Evolutionary conservation across 2,888 invertebrate species (phyloP).

Genomic region (Lasioglossum vierecki): DNA sequence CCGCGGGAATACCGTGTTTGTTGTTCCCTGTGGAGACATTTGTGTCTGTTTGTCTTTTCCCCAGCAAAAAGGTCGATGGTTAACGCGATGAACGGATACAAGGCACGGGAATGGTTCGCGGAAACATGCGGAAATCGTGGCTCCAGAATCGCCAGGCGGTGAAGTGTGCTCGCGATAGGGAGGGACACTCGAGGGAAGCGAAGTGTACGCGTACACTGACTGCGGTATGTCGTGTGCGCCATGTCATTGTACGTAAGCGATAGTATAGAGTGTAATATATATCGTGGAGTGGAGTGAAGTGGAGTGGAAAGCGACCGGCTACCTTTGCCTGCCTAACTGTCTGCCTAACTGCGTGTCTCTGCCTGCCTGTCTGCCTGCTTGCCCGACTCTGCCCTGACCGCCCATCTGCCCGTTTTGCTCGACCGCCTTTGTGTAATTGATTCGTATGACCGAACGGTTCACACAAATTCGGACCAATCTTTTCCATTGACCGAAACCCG

Average conservation of each 20-base stretch:
- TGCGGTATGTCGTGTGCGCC: conserved; percentile 61
- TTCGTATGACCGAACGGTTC: conserved; percentile 85
- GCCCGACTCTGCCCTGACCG: conserved; percentile 17
- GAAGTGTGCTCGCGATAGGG: conserved; percentile 55
- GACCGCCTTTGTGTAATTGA: conserved; percentile 83
- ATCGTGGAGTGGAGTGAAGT: conserved; percentile 68
- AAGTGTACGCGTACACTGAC: conserved; percentile 62
- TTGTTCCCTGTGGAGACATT: neutral
- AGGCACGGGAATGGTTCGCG: conserved; percentile 46
- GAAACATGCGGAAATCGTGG: conserved; percentile 66
- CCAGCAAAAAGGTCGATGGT: neutral
- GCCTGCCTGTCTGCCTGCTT: conserved; percentile 30
- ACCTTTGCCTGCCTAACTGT: conserved; percentile 53
- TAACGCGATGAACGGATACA: conserved; percentile 51
- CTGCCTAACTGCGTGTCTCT: conserved; percentile 35
- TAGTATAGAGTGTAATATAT: conserved; percentile 60
- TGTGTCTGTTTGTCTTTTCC: neutral
- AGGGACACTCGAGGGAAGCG: conserved; percentile 57
- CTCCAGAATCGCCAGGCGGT: conserved; percentile 55
- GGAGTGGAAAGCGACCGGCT: conserved; percentile 71
- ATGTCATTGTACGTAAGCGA: conserved; percentile 69
- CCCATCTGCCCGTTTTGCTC: conserved; percentile 13
- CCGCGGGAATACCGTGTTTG: conserved; percentile 18
- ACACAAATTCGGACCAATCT: conserved; percentile 85
- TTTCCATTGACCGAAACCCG: conserved; percentile 82